Base-by-base conservation (phyloP, 1,140 invertebrate genomes). In the Zaprionus taronus region DNA sequence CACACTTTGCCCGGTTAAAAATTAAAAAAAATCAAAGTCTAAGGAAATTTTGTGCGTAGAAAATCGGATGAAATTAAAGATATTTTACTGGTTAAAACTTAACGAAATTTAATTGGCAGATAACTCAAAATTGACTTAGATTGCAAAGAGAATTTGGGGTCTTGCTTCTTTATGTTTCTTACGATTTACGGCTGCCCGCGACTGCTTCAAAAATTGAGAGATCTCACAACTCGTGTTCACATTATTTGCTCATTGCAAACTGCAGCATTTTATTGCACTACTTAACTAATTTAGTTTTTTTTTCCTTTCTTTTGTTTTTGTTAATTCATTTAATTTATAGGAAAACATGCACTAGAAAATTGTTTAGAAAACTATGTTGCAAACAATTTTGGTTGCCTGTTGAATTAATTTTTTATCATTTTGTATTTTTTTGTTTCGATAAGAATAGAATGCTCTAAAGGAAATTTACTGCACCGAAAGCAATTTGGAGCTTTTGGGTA, bases 331-430 rank as follows among this genome's bases (percentile, higher is more conserved):
- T 72, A 61, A 89, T 72, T 81, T 62, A 72, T 84, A 83, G 76
- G 70, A 86, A 83, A 86, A 86, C 81, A 89, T 89, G 83, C 79
- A 79, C 65, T 80, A 83, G 71, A 73, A 82, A 81, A 81, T 67
- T 66, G 72, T 68, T 79, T 82, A 69, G 67, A 76, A 86, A 85
- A 79, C 76, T 70, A 79, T 71, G 61, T 71, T 55, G 71, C 28
- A 79, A 72, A 79, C 53, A 74, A 76, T 65, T 51, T 49, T 61
- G 65, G 67, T 62, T 70, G 67, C 57, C 47, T 72, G 72, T 70
- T 24, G 68, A 61, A 56, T 71, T 69, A 15, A 17, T 61, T 28
- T 38, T 49, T 58, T 44, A 31, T 28, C 1, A 24, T 44, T 26
- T 31, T 26, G 7, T 34, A 26, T 38, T 74, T 62, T 38, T 34